A percentile compares a stretch with the other conserved stretches of the same genome.
Evolutionary conservation across 2,797 vertebrate genomes (phyloP).

Genomic region (Sebastes oblongus): DNA sequence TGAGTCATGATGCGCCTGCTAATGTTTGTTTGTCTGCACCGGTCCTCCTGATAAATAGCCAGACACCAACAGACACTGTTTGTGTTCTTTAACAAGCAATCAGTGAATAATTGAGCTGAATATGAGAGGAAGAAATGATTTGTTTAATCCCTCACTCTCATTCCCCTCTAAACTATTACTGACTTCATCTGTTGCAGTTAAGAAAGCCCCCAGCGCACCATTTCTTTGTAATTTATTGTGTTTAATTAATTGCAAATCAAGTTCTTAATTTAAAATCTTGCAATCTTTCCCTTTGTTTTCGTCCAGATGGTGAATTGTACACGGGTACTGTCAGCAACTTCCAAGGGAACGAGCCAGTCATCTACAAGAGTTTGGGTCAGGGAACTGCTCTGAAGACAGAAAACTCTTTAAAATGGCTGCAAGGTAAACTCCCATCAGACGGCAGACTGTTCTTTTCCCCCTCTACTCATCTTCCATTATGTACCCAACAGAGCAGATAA

Average conservation of each 20-base stretch:
- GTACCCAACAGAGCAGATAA: conserved; percentile 49
- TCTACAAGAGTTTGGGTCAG: conserved; percentile 90
- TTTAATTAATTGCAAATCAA: conserved; percentile 13
- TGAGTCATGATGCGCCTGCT: conserved; percentile 51
- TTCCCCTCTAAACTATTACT: not conserved
- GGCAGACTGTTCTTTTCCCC: not conserved
- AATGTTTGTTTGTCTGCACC: conserved; percentile 45
- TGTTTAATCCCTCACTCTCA: conserved; percentile 27
- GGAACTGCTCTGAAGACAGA: conserved; percentile 92
- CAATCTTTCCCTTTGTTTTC: conserved; percentile 29
- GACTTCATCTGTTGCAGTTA: not conserved
- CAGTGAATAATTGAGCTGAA: conserved; percentile 54
- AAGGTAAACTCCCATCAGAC: conserved; percentile 81
- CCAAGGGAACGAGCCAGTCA: conserved; percentile 94
- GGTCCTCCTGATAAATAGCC: conserved; percentile 40
- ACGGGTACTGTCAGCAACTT: conserved; percentile 94
- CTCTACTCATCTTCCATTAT: conserved; percentile 37
- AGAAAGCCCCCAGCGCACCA: not conserved
- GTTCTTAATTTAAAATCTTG: not conserved
- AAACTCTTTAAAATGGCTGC: conserved; percentile 95
- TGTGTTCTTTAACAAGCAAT: conserved; percentile 59
- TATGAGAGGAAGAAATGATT: conserved; percentile 34
- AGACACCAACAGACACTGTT: conserved; percentile 37
- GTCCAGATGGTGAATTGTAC: conserved; percentile 90
- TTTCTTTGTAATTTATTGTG: not conserved